Evolutionary conservation across 2,113 vertebrate genomes (phyloP).

Genomic region (Cyphomyrus plagiostoma): DNA sequence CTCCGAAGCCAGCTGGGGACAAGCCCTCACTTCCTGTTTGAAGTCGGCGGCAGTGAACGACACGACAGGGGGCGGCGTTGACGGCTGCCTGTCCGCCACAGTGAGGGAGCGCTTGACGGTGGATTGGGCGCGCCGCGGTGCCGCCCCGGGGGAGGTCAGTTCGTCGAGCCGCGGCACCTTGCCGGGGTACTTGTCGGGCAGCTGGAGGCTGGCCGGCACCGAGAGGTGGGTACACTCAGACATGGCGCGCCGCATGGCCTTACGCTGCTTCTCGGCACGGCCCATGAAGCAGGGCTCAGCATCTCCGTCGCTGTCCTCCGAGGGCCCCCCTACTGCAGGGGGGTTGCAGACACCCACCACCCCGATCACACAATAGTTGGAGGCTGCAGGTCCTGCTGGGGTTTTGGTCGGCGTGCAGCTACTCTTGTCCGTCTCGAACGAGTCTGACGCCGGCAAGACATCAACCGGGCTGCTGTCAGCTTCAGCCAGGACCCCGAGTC

Average conservation of each 20-base stretch:
- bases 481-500: slow-evolving; percentile 50
- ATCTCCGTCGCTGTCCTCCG: slow-evolving; percentile 50
- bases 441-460: slow-evolving; percentile 20
- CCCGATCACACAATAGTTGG: slow-evolving; percentile 54
- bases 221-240: slow-evolving; percentile 89
- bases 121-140: slow-evolving; percentile 50
- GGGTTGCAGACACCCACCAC: slow-evolving; percentile 42
- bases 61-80: slow-evolving; percentile 44
- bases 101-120: slow-evolving; percentile 78
- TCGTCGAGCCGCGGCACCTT: slow-evolving; percentile 51
- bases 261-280: slow-evolving; percentile 73
- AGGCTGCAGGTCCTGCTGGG: slow-evolving; percentile 45
- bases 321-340: slow-evolving; percentile 41
- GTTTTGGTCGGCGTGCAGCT: slow-evolving; percentile 59
- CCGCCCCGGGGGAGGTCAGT: slow-evolving; percentile 48
- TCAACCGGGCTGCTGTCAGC: slow-evolving; percentile 51
- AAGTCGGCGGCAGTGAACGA: slow-evolving; percentile 51
- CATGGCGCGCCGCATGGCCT: slow-evolving; percentile 83
- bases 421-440: slow-evolving; percentile 47
- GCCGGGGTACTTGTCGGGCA: slow-evolving; percentile 81
- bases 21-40: slow-evolving; percentile 40
- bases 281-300: slow-evolving; percentile 54
- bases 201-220: slow-evolving; percentile 75
- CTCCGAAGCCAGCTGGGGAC: slow-evolving; percentile 42
- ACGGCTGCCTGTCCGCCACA: slow-evolving; percentile 71